These are phyloP conservation scores for Limulus polyphemus DNA, from an alignment of 2,888 invertebrate genomes.

Conservation along the genomic window DNA sequence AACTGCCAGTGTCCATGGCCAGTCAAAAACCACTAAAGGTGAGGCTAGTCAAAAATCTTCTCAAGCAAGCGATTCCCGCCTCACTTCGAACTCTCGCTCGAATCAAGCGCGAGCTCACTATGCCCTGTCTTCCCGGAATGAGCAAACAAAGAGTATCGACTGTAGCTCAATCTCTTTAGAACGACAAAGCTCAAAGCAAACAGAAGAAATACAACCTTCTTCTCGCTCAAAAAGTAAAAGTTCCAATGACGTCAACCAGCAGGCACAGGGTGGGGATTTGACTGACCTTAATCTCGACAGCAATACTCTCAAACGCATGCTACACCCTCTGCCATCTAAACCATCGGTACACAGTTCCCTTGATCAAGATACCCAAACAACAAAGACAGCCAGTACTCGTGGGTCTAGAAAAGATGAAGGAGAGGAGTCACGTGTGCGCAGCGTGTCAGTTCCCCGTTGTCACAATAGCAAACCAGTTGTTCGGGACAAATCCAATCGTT, in stretches of 20 bases:
- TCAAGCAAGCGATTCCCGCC: background rate
- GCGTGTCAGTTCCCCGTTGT: constrained; percentile 24
- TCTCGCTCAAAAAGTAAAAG: constrained; percentile 62
- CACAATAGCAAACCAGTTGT: too few species aligned
- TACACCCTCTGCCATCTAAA: constrained; percentile 72
- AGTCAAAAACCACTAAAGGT: constrained; percentile 1
- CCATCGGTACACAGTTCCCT: constrained; percentile 28
- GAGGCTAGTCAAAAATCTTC: constrained; percentile 8
- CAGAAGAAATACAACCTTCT: constrained; percentile 7
- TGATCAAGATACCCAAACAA: constrained; percentile 2
- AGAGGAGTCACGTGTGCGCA: constrained; percentile 17
- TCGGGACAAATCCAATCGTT: constrained; percentile 24
- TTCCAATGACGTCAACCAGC: constrained; percentile 62
- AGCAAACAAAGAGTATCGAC: constrained; percentile 43
- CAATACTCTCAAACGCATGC: constrained; percentile 79
- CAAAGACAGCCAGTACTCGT: constrained; percentile 4
- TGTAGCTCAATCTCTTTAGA: constrained; percentile 40
- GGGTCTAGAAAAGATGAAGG: constrained; percentile 32
- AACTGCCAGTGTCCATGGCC: constrained; percentile 15
- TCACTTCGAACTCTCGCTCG: constrained; percentile 1
- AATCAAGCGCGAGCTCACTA: constrained; percentile 14
- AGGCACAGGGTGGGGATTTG: constrained; percentile 27
- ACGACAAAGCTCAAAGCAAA: background rate
- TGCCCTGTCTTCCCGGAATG: constrained; percentile 25
- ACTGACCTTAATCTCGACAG: constrained; percentile 50